Evolutionary conservation across 2,113 vertebrate species (phyloP), one percentile per base, ranked within the genome.

Genomic region (Alosa alosa): DNA sequence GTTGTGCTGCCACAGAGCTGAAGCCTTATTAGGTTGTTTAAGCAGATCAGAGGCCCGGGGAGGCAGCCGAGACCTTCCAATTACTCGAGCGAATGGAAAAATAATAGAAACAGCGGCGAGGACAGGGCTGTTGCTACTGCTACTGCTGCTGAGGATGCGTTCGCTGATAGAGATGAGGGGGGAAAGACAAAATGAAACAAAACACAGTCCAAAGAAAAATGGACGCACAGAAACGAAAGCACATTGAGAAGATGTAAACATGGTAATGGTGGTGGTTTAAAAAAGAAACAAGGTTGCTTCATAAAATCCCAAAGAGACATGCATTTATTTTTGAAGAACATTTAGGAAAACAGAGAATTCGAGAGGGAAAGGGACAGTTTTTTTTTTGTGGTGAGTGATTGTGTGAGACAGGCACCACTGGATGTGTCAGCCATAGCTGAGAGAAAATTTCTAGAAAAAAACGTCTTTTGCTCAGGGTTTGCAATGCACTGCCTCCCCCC

Each of bases 21-120:
- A 90, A 90, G 93, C 92, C 94, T 94, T 94, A 94, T 95, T 95
- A 94, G 91, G 92, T 92, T 93, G 93, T 94, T 92, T 92, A 93
- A 94, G 94, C 93, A 94, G 94, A 93, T 94, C 92, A 95, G 94
- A 85, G 94, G 92, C 91, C 86, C 84, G 86, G 89, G 86, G 93
- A 88, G 92, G 92, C 91, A 93, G 90, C 81, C 90, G 88, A 92
- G 90, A 92, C 87, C 91, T 88, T 90, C 90, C 92, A 91, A 93
- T 94, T 93, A 95, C 92, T 94, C 90, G 87, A 88, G 86, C 90
- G 89, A 93, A 91, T 90, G 90, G 90, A 92, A 88, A 89, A 91
- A 92, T 91, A 92, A 93, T 90, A 91, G 90, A 93, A 93, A 91
- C 89, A 87, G 85, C 86, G 86, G 87, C 88, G 41, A 39, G 72